Conservation (phyloP, 2,888 invertebrate species). For the Trilocha varians region DNA sequence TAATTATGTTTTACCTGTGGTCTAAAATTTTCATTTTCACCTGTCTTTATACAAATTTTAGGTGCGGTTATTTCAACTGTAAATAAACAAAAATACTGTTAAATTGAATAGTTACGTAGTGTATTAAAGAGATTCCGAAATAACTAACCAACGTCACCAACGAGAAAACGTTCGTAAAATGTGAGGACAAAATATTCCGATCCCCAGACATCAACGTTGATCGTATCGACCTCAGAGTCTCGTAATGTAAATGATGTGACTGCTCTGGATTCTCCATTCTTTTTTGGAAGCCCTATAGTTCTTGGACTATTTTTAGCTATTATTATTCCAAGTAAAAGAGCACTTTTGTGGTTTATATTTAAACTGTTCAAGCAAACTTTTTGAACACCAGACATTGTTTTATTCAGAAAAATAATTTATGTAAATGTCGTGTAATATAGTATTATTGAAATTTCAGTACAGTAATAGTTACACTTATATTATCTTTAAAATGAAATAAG, state of each 20-base stretch:
- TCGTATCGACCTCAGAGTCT: slow-evolving; percentile 80
- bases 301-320: slow-evolving; percentile 78
- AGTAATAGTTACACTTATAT: no score
- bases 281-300: slow-evolving; percentile 61
- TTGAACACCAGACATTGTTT: slow-evolving; percentile 60
- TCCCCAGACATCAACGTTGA: slow-evolving; percentile 86
- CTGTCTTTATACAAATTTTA: slow-evolving; percentile 72
- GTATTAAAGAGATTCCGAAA: neutral
- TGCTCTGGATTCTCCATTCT: slow-evolving; percentile 71
- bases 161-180: slow-evolving; percentile 75
- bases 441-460: no score
- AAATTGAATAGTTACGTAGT: neutral
- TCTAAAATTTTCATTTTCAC: slow-evolving; percentile 73
- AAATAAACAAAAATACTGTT: slow-evolving; percentile 17
- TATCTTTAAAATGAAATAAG: no score
- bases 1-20: slow-evolving; percentile 66
- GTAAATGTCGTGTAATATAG: no score
- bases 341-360: slow-evolving; percentile 55
- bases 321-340: slow-evolving; percentile 71
- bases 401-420: no score
- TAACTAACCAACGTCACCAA: slow-evolving; percentile 79
- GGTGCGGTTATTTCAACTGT: slow-evolving; percentile 81
- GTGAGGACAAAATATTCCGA: slow-evolving; percentile 74
- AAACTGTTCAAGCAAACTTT: slow-evolving; percentile 50
- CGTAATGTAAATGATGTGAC: slow-evolving; percentile 85